Evolutionary conservation across 2,797 vertebrate species (phyloP).

Genomic region (Thamnophis elegans): DNA sequence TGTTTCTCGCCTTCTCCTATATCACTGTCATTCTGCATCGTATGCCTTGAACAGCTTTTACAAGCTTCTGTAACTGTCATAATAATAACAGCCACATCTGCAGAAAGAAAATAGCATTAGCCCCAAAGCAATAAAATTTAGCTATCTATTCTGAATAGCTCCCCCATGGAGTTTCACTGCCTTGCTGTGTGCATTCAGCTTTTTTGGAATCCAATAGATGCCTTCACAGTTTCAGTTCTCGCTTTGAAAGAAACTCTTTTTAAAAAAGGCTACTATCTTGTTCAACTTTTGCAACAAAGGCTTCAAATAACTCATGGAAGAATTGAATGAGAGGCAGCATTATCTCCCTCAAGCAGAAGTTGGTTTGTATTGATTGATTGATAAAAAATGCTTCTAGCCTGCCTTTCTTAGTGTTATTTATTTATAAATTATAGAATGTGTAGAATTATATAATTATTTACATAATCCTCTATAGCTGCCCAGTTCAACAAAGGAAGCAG

Average conservation of each 20-base stretch:
- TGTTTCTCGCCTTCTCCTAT: conserved; percentile 46
- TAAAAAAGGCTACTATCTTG: conserved; percentile 58
- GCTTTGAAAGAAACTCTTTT: conserved; percentile 57
- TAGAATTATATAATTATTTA: background rate
- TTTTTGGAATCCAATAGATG: conserved; percentile 52
- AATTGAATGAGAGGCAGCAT: conserved; percentile 51
- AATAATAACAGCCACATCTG: conserved; percentile 49
- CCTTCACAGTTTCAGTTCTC: conserved; percentile 54
- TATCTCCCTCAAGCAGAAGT: conserved; percentile 44
- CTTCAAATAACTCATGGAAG: conserved; percentile 56
- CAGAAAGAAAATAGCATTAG: conserved; percentile 39
- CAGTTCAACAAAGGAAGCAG: background rate
- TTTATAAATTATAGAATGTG: background rate
- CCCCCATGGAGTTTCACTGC: conserved; percentile 28
- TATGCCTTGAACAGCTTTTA: conserved; percentile 49
- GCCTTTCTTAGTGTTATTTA: background rate
- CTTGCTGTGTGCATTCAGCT: conserved; percentile 54
- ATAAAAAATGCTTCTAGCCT: background rate
- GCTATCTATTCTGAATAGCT: conserved; percentile 54
- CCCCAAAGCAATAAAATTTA: conserved; percentile 53
- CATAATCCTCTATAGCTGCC: background rate
- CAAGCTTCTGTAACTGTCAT: conserved; percentile 54
- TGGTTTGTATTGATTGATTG: background rate
- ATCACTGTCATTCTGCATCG: conserved; percentile 46
- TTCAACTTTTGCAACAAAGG: conserved; percentile 52